Evolutionary conservation across 1,140 invertebrate genomes (phyloP), one percentile per base, ranked within the genome.

Genomic region (Bilobella aurantiaca): DNA sequence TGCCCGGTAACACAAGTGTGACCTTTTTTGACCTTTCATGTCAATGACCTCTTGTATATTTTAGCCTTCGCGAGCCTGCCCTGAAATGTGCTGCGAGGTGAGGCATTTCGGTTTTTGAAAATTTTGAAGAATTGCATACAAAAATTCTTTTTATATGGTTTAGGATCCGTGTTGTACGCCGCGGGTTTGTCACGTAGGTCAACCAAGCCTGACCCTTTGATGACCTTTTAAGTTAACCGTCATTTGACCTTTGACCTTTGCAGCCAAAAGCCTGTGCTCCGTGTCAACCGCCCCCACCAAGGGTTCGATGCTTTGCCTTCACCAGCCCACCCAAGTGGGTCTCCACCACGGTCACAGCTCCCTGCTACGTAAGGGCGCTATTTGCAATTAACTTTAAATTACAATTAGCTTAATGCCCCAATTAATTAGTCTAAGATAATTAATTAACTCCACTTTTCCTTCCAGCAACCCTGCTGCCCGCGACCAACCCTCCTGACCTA

Each of bases 51-150:
- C 34, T 12, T 42, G 8, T 42, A 8, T 12, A 12, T 42, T 18
- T 42, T 42, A 53, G 49, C 49, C 49, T 53, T 23, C 49, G 5
- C 49, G 49, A 5, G 12, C 49, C 12, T 53, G 49, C 25, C 49
- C 49, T 53, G 49, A 53, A 53, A 53, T 53, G 49, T 53, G 49
- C 49, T 53, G 49, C 49, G 49, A 53, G 49, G 37, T 42, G n/a
- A 42, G 37, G 37, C 8, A n/a, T 12, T 42, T 42, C n/a, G n/a
- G 37, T 42, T 42, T 42, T 42, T 8, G 37, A 42, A 42, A n/a
- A n/a, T 8, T 8, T 12, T 42, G 8, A 8, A 12, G 8, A 42
- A 42, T 8, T n/a, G 8, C n/a, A n/a, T 42, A 42, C 37, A 12
- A 42, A 42, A n/a, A n/a, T n/a, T n/a, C n/a, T 42, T 42, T 42